Evolutionary conservation across 2,888 invertebrate species (phyloP), one percentile per base, ranked within the genome.

Genomic region (Micoletzkya japonica): DNA sequence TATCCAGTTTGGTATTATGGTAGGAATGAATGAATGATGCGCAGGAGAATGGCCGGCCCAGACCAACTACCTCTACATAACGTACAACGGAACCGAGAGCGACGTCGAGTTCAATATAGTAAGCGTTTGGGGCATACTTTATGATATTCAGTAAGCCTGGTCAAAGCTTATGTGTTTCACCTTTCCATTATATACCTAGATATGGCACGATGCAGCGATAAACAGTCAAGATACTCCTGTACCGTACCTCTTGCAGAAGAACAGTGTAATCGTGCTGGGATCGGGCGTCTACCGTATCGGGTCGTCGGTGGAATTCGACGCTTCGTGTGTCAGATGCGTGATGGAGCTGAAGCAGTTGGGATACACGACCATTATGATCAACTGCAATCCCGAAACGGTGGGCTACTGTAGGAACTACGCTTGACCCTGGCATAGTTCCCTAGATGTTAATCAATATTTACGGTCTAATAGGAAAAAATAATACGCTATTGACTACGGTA

Each of bases 311-410:
- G 98, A 98, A 88, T 98, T 98, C 87, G 98, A 98, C 88, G 98
- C 96, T 92, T 98, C 97, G 86, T 96, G 97, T 26, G 97, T 98
- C 0, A 93, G 95, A 50, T 98, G 97, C 85, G 89, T 97, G 58
- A 89, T 93, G 71, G 95, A 98, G 86, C 87, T 98, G 20, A 89
- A 93, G 77, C 91, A 92, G 81, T 87, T 88, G 74, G 77, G 77
- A 36, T 76, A 90, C 78, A 92, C 93, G 81, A 97, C 97, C 0
- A 93, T 98, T 37, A 98, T 98, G 96, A 90, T 98, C 0, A 98
- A 98, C 87, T 99, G 94, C 86, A 99, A 99, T 87, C 98, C 98
- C 0, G 98, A 99, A 88, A 99, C 98, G 0, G 98, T 98, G 2
- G 58, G 58, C 4, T 58, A 58, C n/a, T 32, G 58, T 58, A 32